These are phyloP conservation scores for Phaonia tiefii DNA, from an alignment of 2,888 invertebrate genomes.

Conservation along the genomic window DNA sequence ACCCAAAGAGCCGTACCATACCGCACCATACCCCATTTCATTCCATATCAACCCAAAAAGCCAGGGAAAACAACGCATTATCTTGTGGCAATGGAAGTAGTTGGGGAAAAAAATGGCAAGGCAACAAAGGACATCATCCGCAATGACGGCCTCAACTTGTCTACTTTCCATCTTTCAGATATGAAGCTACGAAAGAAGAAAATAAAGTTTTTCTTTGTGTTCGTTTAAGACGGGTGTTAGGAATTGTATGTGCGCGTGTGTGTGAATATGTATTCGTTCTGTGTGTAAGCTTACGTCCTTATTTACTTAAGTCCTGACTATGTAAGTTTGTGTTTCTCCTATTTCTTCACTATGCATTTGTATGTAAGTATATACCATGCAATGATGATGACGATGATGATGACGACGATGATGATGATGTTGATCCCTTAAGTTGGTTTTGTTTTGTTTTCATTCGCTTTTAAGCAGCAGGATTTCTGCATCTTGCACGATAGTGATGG, in stretches of 20 bases:
- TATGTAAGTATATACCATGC: no score
- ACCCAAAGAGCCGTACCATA: background rate
- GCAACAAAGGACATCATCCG: background rate
- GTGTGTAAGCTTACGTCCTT: no score
- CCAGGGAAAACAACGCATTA: constrained; percentile 38
- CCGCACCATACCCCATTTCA: no score
- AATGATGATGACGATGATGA: no score
- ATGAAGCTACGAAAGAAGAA: background rate
- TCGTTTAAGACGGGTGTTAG: no score
- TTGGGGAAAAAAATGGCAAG: constrained; percentile 31
- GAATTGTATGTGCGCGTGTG: background rate
- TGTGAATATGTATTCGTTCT: background rate
- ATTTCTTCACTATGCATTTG: background rate
- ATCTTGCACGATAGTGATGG: constrained; percentile 48
- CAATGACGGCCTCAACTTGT: constrained; percentile 2
- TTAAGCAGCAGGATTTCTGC: constrained; percentile 39
- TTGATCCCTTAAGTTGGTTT: constrained; percentile 56
- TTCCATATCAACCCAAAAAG: no score
- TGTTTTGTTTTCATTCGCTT: no score
- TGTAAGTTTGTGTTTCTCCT: constrained; percentile 20
- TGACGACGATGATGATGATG: no score
- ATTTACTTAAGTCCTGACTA: constrained; percentile 23
- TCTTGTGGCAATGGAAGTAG: constrained; percentile 43
- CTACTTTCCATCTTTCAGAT: background rate
- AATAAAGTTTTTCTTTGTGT: constrained; percentile 20